These are phyloP conservation scores for Oreochromis spilurus DNA, from an alignment of 2,113 vertebrate genomes.

Conservation along the genomic window DNA sequence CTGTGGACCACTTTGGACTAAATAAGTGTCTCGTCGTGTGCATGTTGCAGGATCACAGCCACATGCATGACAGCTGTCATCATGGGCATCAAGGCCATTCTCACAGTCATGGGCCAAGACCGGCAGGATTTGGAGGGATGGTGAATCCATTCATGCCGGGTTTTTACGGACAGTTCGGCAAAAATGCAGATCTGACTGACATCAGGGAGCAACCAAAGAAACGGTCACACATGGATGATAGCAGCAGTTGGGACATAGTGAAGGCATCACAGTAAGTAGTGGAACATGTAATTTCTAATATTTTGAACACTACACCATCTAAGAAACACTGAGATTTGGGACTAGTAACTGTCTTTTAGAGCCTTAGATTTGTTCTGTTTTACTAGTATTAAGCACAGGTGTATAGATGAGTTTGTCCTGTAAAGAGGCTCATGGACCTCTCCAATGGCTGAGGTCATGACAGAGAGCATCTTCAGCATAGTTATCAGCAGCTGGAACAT, in stretches of 20 bases:
- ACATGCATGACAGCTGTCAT: constrained; percentile 59
- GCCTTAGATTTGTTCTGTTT: not conserved
- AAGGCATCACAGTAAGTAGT: constrained; percentile 90
- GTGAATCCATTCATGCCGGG: constrained; percentile 43
- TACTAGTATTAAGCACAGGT: not conserved
- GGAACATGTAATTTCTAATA: not conserved
- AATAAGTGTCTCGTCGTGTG: not conserved
- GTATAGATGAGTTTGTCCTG: not conserved
- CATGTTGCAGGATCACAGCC: constrained; percentile 47
- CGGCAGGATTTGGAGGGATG: constrained; percentile 39
- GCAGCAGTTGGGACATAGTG: constrained; percentile 87
- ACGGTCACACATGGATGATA: constrained; percentile 77
- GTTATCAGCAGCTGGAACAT: not conserved
- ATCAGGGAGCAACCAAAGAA: constrained; percentile 71
- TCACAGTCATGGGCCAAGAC: constrained; percentile 68
- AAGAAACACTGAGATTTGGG: not conserved
- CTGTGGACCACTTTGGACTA: not conserved
- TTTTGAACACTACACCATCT: not conserved
- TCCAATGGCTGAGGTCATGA: not conserved
- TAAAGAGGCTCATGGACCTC: not conserved
- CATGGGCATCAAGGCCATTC: constrained; percentile 68
- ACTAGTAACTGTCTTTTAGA: not conserved
- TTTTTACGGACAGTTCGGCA: constrained; percentile 55
- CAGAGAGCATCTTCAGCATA: not conserved
- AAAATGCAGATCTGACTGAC: constrained; percentile 46